Evolutionary conservation across 2,113 vertebrate species (phyloP), one percentile per base, ranked within the genome.

Genomic region (Falco punctatus): DNA sequence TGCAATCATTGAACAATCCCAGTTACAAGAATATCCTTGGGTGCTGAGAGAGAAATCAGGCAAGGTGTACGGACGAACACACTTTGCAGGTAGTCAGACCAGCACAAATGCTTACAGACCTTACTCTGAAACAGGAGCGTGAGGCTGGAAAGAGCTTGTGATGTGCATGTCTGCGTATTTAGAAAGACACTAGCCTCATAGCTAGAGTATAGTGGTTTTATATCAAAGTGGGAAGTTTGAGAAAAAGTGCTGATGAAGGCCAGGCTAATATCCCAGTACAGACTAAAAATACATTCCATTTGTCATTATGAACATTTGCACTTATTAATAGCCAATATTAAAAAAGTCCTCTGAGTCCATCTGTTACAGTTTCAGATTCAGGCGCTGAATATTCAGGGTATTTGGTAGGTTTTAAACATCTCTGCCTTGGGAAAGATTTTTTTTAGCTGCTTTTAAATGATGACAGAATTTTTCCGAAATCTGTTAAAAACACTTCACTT

Each of bases 281-380:
- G 77, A 30, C 89, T 94, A 91, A 97, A 97, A 96, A 88, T 97
- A 95, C 27, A 57, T 58, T 72, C 15, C 57, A 75, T 96, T 95
- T 96, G 65, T 97, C 92, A 85, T n/a, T 73, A 81, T 81, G 84
- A 95, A 58, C 86, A 58, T 86, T 88, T 51, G 52, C 44, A 81
- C 72, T 94, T 97, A 95, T 75, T 97, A 97, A 95, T 87, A 91
- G 86, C 70, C 42, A 42, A 57, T 92, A 92, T 89, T 92, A 30
- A 81, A 91, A 94, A 79, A 80, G 57, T 35, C 54, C 38, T 85
- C 58, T 0, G 4, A 91, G 64, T 87, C 94, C 81, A 94, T 96
- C 91, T 95, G 78, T 85, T 95, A 54, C 80, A 62, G 55, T 85
- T 82, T 82, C 70, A 95, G 80, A 38, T 57, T 91, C 58, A 85